Conservation (phyloP, 2,888 invertebrate genomes). For the Tipula vernalis region DNA sequence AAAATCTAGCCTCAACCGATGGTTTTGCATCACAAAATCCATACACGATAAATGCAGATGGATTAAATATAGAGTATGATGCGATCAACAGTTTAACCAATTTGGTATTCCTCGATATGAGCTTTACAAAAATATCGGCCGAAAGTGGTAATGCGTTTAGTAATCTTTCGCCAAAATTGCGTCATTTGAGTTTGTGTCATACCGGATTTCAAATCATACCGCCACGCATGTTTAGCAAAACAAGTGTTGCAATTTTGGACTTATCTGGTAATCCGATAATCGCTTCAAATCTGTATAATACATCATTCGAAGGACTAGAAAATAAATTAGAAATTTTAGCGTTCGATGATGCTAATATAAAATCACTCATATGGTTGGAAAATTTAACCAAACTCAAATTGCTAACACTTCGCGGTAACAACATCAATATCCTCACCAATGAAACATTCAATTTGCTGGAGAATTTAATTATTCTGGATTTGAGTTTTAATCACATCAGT, state of each 20-base stretch:
- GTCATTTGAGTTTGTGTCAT: slow-evolving; percentile 37
- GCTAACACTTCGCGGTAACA: slow-evolving; percentile 40
- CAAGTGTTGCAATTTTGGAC: slow-evolving; percentile 39
- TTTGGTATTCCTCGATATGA: slow-evolving; percentile 34
- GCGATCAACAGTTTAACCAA: slow-evolving; percentile 28
- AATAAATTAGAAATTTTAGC: slow-evolving; percentile 36
- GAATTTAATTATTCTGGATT: slow-evolving; percentile 38
- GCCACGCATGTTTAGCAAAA: slow-evolving; percentile 33
- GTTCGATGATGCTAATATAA: slow-evolving; percentile 36
- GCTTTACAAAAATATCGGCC: slow-evolving; percentile 30
- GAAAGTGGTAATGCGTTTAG: slow-evolving; percentile 29
- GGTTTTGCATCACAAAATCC: slow-evolving; percentile 12
- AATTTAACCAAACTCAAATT: slow-evolving; percentile 35
- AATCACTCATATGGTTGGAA: slow-evolving; percentile 30
- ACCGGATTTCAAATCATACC: slow-evolving; percentile 33
- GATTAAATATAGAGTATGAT: slow-evolving; percentile 26
- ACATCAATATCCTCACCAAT: slow-evolving; percentile 32
- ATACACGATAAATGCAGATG: slow-evolving; percentile 23
- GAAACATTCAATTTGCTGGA: slow-evolving; percentile 28
- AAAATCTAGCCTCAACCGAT: background rate
- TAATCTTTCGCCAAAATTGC: slow-evolving; percentile 25
- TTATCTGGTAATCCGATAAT: slow-evolving; percentile 42
- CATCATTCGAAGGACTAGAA: slow-evolving; percentile 35
- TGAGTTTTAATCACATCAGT: slow-evolving; percentile 41
- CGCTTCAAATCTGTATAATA: slow-evolving; percentile 22